These are phyloP conservation scores for Lycorma delicatula DNA, from an alignment of 1,140 invertebrate species.

Conservation along the genomic window DNA sequence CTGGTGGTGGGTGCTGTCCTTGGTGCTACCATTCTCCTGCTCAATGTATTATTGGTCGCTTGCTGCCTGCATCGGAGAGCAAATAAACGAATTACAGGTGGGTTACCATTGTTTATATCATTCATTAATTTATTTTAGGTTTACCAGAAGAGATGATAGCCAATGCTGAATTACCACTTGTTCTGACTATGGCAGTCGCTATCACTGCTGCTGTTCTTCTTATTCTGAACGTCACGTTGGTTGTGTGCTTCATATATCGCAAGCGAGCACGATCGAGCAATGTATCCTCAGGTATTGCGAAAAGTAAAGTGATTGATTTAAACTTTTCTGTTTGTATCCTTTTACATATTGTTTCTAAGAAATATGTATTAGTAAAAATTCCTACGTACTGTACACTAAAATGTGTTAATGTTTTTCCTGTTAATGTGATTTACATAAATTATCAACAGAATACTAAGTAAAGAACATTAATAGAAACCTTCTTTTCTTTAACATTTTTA, in stretches of 20 bases:
- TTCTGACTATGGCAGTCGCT: constrained; percentile 73
- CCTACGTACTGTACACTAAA: too few relatives aligned
- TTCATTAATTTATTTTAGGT: constrained; percentile 38
- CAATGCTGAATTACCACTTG: constrained; percentile 57
- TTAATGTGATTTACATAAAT: too few relatives aligned
- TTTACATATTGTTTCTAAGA: too few relatives aligned
- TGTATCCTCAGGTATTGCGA: constrained; percentile 13
- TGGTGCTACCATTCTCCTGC: constrained; percentile 57
- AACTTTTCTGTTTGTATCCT: too few relatives aligned
- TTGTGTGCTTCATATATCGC: constrained; percentile 74
- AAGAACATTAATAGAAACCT: too few relatives aligned
- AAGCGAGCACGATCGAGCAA: constrained; percentile 40
- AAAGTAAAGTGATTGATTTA: too few relatives aligned
- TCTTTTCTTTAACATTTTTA: too few relatives aligned
- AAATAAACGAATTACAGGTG: constrained; percentile 60
- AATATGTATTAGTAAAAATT: too few relatives aligned
- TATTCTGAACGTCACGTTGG: constrained; percentile 69
- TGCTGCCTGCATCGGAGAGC: constrained; percentile 73
- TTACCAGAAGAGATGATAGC: constrained; percentile 55
- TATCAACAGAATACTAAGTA: too few relatives aligned
- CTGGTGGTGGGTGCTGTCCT: constrained; percentile 63
- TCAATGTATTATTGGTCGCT: constrained; percentile 78
- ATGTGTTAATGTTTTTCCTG: too few relatives aligned
- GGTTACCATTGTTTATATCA: constrained; percentile 14
- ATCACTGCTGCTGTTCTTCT: constrained; percentile 68